phyloP scores from a whole-genome alignment of 2,113 vertebrate genomes.

The Ammospiza nelsoni region DNA sequence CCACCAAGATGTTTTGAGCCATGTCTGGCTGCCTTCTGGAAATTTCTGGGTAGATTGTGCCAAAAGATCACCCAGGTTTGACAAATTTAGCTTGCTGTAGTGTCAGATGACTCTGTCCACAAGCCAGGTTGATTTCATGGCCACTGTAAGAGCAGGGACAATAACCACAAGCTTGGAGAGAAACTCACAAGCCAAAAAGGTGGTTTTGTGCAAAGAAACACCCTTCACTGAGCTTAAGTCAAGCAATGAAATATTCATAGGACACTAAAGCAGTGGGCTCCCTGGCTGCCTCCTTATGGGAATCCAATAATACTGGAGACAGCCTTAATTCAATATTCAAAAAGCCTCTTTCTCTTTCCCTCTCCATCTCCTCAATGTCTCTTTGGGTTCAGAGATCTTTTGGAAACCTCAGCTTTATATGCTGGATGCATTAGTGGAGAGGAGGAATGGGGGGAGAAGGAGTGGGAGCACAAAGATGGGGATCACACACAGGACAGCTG shows the following conservation, averaged over 20 bases:
- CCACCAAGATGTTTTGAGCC: background rate
- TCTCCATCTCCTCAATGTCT: background rate
- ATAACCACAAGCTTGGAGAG: background rate
- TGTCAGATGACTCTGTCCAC: background rate
- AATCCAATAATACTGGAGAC: conserved; percentile 82
- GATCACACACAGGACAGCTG: background rate
- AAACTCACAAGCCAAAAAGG: conserved; percentile 32
- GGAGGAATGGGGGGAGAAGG: background rate
- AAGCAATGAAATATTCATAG: conserved; percentile 80
- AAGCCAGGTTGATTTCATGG: conserved; percentile 2
- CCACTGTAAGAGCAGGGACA: background rate
- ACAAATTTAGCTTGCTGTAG: conserved; percentile 22
- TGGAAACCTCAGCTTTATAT: conserved; percentile 50
- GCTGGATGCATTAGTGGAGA: conserved; percentile 16
- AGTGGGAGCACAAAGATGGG: background rate
- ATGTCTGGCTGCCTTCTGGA: conserved; percentile 8
- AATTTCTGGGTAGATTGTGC: conserved; percentile 9
- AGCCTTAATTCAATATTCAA: conserved; percentile 80
- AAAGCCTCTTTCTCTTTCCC: conserved; percentile 50
- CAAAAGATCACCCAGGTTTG: background rate
- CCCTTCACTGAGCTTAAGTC: conserved; percentile 59
- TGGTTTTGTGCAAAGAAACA: conserved; percentile 47
- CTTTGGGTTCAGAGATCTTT: conserved; percentile 62
- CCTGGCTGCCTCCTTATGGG: conserved; percentile 74
- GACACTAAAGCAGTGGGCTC: conserved; percentile 69